Evolutionary conservation across 2,797 vertebrate species (phyloP), one percentile per base, ranked within the genome.

Genomic region (Enteromius viviparus): DNA sequence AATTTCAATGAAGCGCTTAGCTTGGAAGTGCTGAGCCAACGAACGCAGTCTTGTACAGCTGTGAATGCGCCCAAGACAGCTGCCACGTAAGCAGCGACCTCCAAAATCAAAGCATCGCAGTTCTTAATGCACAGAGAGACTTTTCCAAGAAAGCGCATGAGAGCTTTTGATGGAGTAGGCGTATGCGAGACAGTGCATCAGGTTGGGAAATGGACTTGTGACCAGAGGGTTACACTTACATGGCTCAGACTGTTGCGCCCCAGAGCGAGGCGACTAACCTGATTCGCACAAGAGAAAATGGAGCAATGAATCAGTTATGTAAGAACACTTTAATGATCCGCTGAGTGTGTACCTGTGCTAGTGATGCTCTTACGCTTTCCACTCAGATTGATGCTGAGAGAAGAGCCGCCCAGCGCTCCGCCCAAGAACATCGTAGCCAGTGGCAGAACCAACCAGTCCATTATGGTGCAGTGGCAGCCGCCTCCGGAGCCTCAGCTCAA

Each of bases 401-500:
- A 99, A 87, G 97, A 98, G 83, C 96, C 97, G 0, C 98, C 98
- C 19, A 98, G 97, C 10, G 96, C 97, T 0, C 96, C 98, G 0
- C 97, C 97, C 0, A 98, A 98, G 90, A 99, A 98, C 71, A 97
- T 98, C 0, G 97, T 99, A 84, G 98, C 98, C 83, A 98, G 97
- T 4, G 98, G 97, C 4, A 94, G 97, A 21, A 99, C 97, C 85
- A 99, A 99, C 85, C 98, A 98, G 92, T 98, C 98, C 69, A 98
- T 99, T 89, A 98, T 98, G 97, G 97, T 99, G 29, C 97, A 98
- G 91, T 99, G 98, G 98, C 98, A 99, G 85, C 97, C 97, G 1
- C 98, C 98, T 17, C 96, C 97, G 0, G 98, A 99, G 79, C 95
- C 95, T 0, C 97, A 98, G 89, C 96, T 98, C 76, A 99, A 99